Base-by-base conservation (phyloP, 2,888 invertebrate genomes). In the Meloe dianella region DNA sequence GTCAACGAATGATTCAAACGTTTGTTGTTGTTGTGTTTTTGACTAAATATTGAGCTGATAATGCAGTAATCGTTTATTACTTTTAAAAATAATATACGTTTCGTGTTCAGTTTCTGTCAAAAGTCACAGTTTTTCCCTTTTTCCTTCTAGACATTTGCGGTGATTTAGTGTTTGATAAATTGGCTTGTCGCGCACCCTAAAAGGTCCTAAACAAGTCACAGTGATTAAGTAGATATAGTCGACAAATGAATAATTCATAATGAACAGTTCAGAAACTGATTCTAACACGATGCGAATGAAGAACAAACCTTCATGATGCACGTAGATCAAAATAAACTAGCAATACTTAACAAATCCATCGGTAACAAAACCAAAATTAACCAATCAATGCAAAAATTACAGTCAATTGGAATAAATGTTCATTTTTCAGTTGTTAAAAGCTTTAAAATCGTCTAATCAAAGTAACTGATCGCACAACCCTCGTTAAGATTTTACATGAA, bases 401-500 rank as follows among this genome's bases (percentile, higher is more conserved):
- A 67, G 61, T 66, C 63, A 65, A 71, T 71, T 69, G 60, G 59
- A 65, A 62, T 66, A 66, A 70, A 64, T 61, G 68, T 62, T 64
- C 64, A 66, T 68, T 71, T 70, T 71, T 66, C 66, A 66, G 63
- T 60, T 41, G 63, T 27, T 67, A 63, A 38, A 41, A 65, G 61
- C 4, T 60, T 57, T 60, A 61, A 65, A 69, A 41, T 41, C 41
- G 6, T n/a, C 41, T 66, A 70, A 68, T 69, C n/a, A n/a, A 66
- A 64, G 60, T 54, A n/a, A n/a, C 71, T 59, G 73, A 75, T 75
- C 76, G 74, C 76, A 64, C 75, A 9, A 4, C 41, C 73, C 76
- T 75, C 68, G 75, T 72, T 69, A 66, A 69, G 61, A 68, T 66
- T 58, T 63, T 68, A 78, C 78, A 78, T 71, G 78, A 78, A 77